A percentile compares a stretch with the other conserved stretches of the same genome.
These are phyloP conservation scores for Drosophila oshimai DNA, from an alignment of 1,140 invertebrate genomes.

Conservation along the genomic window DNA sequence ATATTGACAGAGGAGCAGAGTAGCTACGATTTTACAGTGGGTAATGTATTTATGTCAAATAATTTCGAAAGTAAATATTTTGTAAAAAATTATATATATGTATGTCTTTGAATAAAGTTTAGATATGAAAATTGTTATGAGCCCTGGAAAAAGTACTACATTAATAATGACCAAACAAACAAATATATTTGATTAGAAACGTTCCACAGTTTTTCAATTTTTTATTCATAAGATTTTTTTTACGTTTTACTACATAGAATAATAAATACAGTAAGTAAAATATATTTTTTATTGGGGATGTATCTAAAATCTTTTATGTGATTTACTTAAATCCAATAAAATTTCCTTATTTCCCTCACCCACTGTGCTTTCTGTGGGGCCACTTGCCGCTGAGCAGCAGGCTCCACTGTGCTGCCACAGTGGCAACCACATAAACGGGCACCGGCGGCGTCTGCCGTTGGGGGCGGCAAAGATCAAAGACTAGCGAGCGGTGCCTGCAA, in stretches of 20 bases:
- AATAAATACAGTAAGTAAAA: too few species aligned
- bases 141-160: too few species aligned
- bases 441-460: slow-evolving; percentile 56
- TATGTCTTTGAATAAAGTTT: not conserved
- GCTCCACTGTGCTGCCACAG: slow-evolving; percentile 49
- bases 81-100: too few species aligned
- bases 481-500: slow-evolving; percentile 54
- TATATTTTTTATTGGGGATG: too few species aligned
- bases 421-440: slow-evolving; percentile 60
- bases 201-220: too few species aligned
- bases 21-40: slow-evolving; percentile 48
- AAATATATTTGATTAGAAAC: too few species aligned
- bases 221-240: too few species aligned
- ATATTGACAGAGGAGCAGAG: slow-evolving; percentile 56
- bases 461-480: slow-evolving; percentile 68
- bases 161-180: too few species aligned
- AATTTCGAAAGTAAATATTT: too few species aligned
- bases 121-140: not conserved
- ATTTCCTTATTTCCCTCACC: slow-evolving; percentile 8
- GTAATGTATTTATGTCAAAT: not conserved
- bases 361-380: slow-evolving; percentile 29
- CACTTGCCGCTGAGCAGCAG: slow-evolving; percentile 32
- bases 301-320: too few species aligned
- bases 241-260: too few species aligned
- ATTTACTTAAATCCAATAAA: too few species aligned